These are phyloP conservation scores for Boulengeromyrus knoepffleri DNA, from an alignment of 2,113 vertebrate species.

Conservation along the genomic window DNA sequence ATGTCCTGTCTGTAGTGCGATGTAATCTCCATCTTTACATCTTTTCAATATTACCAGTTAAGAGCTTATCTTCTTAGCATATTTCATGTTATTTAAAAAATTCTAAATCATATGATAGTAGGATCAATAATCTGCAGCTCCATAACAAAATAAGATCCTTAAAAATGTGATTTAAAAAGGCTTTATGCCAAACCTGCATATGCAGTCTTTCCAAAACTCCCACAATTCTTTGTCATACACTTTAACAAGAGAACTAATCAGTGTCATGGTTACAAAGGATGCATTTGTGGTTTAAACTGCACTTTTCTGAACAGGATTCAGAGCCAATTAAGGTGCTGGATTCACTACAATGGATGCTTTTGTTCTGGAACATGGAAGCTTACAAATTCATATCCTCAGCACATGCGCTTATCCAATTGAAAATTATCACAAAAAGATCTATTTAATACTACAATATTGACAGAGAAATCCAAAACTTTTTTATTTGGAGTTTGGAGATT, in stretches of 20 bases:
- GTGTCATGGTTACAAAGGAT: not conserved
- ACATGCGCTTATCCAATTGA: not conserved
- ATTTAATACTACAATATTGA: not conserved
- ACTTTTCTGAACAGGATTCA: not conserved
- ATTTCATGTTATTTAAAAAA: not conserved
- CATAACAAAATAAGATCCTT: too few species aligned
- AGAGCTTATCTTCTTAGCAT: not conserved
- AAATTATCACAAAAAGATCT: not conserved
- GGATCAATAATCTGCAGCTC: too few species aligned
- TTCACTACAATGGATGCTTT: not conserved
- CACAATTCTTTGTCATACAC: not conserved
- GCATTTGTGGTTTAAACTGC: not conserved
- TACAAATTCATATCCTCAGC: not conserved
- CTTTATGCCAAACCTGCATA: not conserved
- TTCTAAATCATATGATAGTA: too few species aligned
- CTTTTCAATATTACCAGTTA: not conserved
- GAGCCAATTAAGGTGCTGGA: not conserved
- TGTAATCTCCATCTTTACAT: not conserved
- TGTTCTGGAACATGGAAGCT: not conserved
- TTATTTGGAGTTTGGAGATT: not conserved
- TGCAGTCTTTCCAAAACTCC: not conserved
- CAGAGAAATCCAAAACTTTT: not conserved
- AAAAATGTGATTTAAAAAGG: not conserved
- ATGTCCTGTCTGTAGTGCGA: not conserved
- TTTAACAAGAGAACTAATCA: not conserved